Base-by-base conservation (phyloP, 2,888 invertebrate species). In the Cheilosia variabilis region DNA sequence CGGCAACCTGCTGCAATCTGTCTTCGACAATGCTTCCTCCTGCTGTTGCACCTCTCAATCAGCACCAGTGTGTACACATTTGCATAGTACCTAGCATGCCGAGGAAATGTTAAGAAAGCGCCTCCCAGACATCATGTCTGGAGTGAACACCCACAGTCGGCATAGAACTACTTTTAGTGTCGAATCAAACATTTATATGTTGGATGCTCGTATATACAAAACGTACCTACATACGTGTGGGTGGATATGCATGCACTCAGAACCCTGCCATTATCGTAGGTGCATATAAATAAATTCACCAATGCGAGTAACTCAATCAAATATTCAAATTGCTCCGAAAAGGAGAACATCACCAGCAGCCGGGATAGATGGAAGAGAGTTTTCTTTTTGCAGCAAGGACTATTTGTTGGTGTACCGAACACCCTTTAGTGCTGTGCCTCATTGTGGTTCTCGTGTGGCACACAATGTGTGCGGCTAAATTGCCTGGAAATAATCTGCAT, bases 401-500 rank as follows among this genome's bases (percentile, higher is more conserved):
- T 24, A 57, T 7, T 13, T 45, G 47, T n/a, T 37, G 62, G 34
- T 41, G 34, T 7, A 31, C 31, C 2, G 62, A 73, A 43, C 66
- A 66, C 31, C 65, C 57, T 37, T 43, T 78, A 62, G 72, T 52
- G 37, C 7, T 37, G 9, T 62, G 63, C 66, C 76, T 76, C 81
- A 76, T 81, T 86, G 81, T 75, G 84, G 84, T 60, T 73, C 79
- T 27, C 79, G 58, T 52, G 52, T 81, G 57, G 52, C 41, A 71
- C 76, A 77, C 66, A 77, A 81, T 84, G 76, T 81, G 72, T 81
- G 71, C 63, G 63, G 41, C 41, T 86, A 86, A 86, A 86, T 86
- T 86, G 86, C 80, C 76, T 81, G 86, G 81, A 86, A 81, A 86
- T 86, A 86, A 86, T 86, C 68, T 86, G 86, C 81, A 81, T 86